Evolutionary conservation across 2,888 invertebrate species (phyloP).

Genomic region (Hylaea fasciaria): DNA sequence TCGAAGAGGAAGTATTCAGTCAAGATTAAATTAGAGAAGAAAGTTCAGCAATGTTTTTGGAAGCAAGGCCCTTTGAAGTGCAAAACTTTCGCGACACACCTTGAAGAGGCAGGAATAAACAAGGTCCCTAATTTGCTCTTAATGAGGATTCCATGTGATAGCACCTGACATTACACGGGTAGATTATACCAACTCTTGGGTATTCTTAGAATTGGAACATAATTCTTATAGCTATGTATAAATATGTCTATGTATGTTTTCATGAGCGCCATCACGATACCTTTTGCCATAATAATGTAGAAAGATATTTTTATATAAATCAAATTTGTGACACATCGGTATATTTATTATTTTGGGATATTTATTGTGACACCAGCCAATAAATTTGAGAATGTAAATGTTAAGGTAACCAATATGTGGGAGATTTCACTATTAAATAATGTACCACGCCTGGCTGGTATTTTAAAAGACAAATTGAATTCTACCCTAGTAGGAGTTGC

Average conservation of each 20-base stretch:
- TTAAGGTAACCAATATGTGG: no score
- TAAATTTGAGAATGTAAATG: no score
- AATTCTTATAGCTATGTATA: no score
- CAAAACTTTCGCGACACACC: slow-evolving; percentile 17
- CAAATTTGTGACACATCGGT: no score
- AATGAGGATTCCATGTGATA: slow-evolving; percentile 10
- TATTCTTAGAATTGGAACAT: no score
- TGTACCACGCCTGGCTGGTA: slow-evolving; percentile 12
- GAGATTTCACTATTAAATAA: not conserved
- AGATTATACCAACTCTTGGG: not conserved
- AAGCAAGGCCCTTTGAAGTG: slow-evolving; percentile 15
- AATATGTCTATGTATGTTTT: no score
- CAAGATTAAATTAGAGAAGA: slow-evolving; percentile 21
- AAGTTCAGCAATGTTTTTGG: slow-evolving; percentile 20
- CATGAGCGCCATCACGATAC: no score
- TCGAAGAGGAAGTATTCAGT: slow-evolving; percentile 15
- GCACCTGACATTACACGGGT: not conserved
- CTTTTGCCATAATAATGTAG: no score
- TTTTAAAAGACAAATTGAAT: slow-evolving; percentile 18
- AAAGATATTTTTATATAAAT: no score
- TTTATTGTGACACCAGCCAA: no score
- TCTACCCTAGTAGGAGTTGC: not conserved
- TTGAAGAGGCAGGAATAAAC: slow-evolving; percentile 10
- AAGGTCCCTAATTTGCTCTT: slow-evolving; percentile 14
- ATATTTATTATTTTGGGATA: no score